A percentile compares a stretch with the other conserved stretches of the same genome.
Evolutionary conservation across 2,797 vertebrate genomes (phyloP).

Genomic region (Scomberomorus guttatus): DNA sequence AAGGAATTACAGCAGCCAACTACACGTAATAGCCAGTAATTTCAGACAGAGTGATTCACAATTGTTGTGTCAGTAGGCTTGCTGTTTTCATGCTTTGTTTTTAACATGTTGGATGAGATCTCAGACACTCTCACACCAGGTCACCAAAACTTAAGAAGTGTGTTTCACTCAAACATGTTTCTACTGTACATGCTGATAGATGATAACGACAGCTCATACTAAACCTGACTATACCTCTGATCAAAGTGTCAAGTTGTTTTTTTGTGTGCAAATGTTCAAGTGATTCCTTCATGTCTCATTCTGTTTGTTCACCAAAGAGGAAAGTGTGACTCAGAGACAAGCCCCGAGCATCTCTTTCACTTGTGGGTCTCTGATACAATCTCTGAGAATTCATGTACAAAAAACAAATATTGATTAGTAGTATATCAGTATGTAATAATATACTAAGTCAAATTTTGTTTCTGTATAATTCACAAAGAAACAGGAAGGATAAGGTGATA

Average conservation of each 20-base stretch:
- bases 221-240: constrained; percentile 2
- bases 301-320: constrained; percentile 17
- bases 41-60: constrained; percentile 79
- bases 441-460: too few relatives aligned
- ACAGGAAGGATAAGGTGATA: background rate
- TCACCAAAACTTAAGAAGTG: background rate
- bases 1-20: constrained; percentile 67
- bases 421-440: background rate
- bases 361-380: constrained; percentile 31
- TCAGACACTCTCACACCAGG: constrained; percentile 49
- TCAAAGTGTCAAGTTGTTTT: constrained; percentile 14
- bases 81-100: constrained; percentile 57
- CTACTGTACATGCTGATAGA: constrained; percentile 27
- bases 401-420: background rate
- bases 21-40: constrained; percentile 77
- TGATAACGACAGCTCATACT: constrained; percentile 7
- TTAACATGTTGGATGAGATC: constrained; percentile 31
- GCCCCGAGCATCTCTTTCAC: constrained; percentile 23
- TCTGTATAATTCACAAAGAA: background rate
- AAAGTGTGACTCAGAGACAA: constrained; percentile 55
- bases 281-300: constrained; percentile 22
- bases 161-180: constrained; percentile 25
- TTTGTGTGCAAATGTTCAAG: constrained; percentile 15
- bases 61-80: constrained; percentile 54
- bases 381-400: background rate